Conservation (phyloP, 1,140 invertebrate species). For the Hypsibius dujardini region DNA sequence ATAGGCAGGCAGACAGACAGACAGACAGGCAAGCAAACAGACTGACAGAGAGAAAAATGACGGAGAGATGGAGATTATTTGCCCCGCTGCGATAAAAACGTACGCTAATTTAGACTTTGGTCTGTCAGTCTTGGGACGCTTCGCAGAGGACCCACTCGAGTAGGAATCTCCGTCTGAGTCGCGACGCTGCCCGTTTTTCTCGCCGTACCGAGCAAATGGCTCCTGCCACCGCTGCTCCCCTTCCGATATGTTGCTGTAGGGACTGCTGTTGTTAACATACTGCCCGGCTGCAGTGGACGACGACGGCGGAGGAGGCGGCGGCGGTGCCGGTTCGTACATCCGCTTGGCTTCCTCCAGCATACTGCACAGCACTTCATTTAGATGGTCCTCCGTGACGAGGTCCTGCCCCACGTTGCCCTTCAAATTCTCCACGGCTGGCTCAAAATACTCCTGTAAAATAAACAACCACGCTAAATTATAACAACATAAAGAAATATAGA, state of each 20-base stretch:
- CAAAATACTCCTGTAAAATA: conserved; percentile 38
- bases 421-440: conserved; percentile 58
- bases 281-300: conserved; percentile 7
- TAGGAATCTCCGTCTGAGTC: conserved; percentile 10
- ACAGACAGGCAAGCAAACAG: too few relatives aligned
- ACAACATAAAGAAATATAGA: too few relatives aligned
- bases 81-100: not conserved
- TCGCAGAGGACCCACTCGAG: not conserved
- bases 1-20: too few relatives aligned
- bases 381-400: conserved; percentile 53
- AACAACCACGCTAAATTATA: not conserved
- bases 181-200: not conserved
- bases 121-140: not conserved
- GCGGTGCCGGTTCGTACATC: conserved; percentile 24
- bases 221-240: conserved; percentile 17
- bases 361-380: conserved; percentile 50
- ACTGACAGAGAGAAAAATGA: too few relatives aligned
- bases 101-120: not conserved
- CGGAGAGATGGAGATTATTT: conserved; percentile 20
- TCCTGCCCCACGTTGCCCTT: conserved; percentile 50
- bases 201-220: conserved; percentile 16
- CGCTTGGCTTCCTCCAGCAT: conserved; percentile 49
- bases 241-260: conserved; percentile 19
- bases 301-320: not conserved
- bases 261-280: not conserved